Base-by-base conservation (phyloP, 2,888 invertebrate genomes). In the Ypsolopha sequella region DNA sequence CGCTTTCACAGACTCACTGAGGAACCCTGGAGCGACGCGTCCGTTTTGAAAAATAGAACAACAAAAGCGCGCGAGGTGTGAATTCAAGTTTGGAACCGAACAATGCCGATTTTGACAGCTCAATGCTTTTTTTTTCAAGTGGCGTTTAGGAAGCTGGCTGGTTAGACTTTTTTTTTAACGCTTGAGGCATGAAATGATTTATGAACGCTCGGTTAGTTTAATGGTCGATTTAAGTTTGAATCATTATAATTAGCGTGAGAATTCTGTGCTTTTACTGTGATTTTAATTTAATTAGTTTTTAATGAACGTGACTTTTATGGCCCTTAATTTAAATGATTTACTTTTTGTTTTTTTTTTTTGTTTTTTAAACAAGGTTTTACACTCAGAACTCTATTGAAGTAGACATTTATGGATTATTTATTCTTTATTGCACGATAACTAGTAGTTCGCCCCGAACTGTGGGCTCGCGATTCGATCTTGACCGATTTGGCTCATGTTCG, bases 51-150 rank as follows among this genome's bases (percentile, higher is more conserved):
- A 51, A 53, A 43, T 55, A 57, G 43, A 47, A 47, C 9, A 60
- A 60, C 58, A 58, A 60, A 59, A 48, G 48, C 48, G 60, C 55
- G 59, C 61, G 60, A 68, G 69, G 68, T 66, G 68, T 64, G 67
- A 69, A 64, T 60, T 59, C 56, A 57, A 62, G 61, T 66, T 65
- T 68, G 13, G 65, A 67, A 62, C 64, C 58, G 64, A 68, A 76
- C 75, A 76, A 76, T 65, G 58, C 52, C 24, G 52, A 50, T 36
- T 68, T 71, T 74, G 75, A 74, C 73, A 71, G 73, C 65, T 69
- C 72, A 65, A 70, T 75, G 65, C 60, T 63, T 64, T 66, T 69
- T 65, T 68, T 67, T 50, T 43, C 8, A 58, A 57, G 59, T 54
- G 61, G 61, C 63, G 38, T 48, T 59, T 55, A 61, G 64, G 64